phyloP scores from a whole-genome alignment of 2,797 vertebrate genomes.

The Gymnopithys bicolor region DNA sequence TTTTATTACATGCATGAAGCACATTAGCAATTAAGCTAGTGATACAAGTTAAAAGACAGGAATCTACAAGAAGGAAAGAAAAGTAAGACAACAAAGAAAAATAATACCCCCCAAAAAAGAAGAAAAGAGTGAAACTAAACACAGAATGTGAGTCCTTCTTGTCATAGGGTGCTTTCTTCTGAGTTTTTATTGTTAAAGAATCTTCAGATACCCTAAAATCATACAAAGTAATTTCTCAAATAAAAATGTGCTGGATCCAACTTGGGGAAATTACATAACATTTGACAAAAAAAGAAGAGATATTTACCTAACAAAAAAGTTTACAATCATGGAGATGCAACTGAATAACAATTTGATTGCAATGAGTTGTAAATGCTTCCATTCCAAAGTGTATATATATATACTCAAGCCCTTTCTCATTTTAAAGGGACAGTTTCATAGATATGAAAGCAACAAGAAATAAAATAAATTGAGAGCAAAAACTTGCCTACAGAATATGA shows the following conservation, averaged over 20 bases:
- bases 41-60: background rate
- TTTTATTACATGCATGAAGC: background rate
- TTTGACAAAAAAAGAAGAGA: background rate
- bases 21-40: background rate
- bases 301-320: background rate
- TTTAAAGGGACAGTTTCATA: background rate
- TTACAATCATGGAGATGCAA: background rate
- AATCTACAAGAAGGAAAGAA: background rate
- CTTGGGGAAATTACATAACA: background rate
- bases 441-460: background rate
- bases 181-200: background rate
- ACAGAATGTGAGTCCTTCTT: background rate
- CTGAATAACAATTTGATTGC: background rate
- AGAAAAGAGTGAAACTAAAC: background rate
- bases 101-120: background rate
- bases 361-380: background rate
- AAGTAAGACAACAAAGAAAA: background rate
- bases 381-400: background rate
- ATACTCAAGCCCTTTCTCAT: background rate
- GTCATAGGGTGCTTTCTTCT: background rate
- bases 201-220: background rate
- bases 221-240: background rate
- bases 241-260: background rate
- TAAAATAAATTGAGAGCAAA: background rate
- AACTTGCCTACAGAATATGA: background rate